Base-by-base conservation (phyloP, 1,140 invertebrate genomes). In the Harlomillsia oculata region DNA sequence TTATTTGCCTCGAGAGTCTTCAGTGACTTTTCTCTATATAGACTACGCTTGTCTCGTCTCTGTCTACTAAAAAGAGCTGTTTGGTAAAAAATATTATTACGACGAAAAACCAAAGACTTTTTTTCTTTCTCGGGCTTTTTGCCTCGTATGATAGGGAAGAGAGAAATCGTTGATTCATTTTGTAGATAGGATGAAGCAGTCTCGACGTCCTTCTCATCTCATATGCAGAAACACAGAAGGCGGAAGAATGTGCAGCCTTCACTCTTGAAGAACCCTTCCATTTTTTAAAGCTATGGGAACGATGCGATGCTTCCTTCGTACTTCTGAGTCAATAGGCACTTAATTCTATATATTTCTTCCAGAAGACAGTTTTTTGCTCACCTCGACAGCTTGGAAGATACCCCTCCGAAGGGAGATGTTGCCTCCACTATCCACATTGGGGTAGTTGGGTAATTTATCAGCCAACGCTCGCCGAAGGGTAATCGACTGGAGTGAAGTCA, bases 371-470 rank as follows among this genome's bases (percentile, higher is more conserved):
- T 39, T 3, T 53, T 20, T 6, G 53, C 51, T 64, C 61, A 74
- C 72, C 60, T 73, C 65, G 28, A 77, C 68, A 16, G 76, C 75
- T 53, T 75, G 68, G 50, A 69, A 71, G 8, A 79, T 61, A 5
- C 75, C 75, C 62, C 76, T 75, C 36, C 70, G 66, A 5, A 78
- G 57, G 65, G 77, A 56, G 53, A 65, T 65, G 40, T 50, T 62
- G 52, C 64, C 64, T 26, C 64, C 64, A 44, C 52, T 48, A 54
- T 65, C 60, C 13, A 62, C 60, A 41, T 62, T 62, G 16, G 64
- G 64, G 36, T 65, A 65, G 53, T 65, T 65, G 23, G 64, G 60
- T 51, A 65, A 58, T 56, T 65, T 65, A 45, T 65, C 64, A 40
- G 64, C 64, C 20, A 65, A 54, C n/a, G 64, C 64, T 56, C 64